Evolutionary conservation across 2,113 vertebrate genomes (phyloP), one percentile per base, ranked within the genome.

Genomic region (Terrapene triunguis): DNA sequence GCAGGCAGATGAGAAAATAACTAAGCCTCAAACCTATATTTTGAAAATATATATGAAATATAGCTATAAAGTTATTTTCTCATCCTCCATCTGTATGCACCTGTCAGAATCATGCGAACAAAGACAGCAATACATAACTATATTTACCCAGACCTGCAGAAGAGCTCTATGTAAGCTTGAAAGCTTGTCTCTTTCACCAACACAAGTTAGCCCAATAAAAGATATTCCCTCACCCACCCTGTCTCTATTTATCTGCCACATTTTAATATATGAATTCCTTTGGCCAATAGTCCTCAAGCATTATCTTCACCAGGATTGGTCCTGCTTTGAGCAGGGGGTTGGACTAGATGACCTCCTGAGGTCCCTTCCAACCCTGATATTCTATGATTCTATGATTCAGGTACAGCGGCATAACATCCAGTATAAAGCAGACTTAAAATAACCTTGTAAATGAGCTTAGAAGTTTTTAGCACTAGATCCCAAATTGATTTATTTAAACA

Each of bases 391-490:
- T 50, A 50, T 16, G 50, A 50, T 53, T 29, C 1, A 5, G 42
- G 89, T 0, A 0, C 50, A 87, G 88, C 6, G 0, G 55, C 38
- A 82, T 62, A 80, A 69, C 1, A 27, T 38, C 24, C 4, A 44
- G 3, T 10, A 76, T 11, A 27, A 44, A 76, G 72, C 21, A 44
- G 11, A 76, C 38, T 76, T 76, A 11, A 74, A 76, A 76, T 76
- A 19, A 44, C 65, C 10, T 0, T 1, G 2, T 1, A 55, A 38
- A 54, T 24, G 7, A 47, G 72, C 0, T 5, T 69, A 44, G 38
- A 29, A 88, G 81, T 42, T 1, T 51, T 29, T 59, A 92, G 96
- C 95, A 91, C 54, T 50, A 82, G 95, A 96, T 16, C 16, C 50
- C 8, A 59, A 80, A 50, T 78, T 2, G 0, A 76, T 74, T 38